phyloP scores from a whole-genome alignment of 2,797 vertebrate genomes.

The Harpagifer antarcticus region DNA sequence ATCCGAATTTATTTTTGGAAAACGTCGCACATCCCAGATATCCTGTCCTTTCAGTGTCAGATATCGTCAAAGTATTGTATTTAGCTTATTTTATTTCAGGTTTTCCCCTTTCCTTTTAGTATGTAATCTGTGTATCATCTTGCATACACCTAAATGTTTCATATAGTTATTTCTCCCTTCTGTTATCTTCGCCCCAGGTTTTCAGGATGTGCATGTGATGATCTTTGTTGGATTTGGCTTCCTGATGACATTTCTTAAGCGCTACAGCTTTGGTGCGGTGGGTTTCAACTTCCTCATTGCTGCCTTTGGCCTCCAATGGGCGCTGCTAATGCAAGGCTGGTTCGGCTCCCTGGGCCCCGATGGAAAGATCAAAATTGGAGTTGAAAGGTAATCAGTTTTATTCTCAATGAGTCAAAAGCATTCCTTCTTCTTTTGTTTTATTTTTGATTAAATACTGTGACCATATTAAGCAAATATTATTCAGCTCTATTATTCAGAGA shows the following conservation, averaged over 20 bases:
- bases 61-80: not conserved
- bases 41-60: not conserved
- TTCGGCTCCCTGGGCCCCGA: conserved; percentile 84
- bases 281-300: conserved; percentile 97
- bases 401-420: rapidly evolving
- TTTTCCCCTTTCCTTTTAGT: not conserved
- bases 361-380: conserved; percentile 89
- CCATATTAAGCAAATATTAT: not conserved
- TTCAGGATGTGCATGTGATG: conserved; percentile 98
- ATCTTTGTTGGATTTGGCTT: conserved; percentile 98
- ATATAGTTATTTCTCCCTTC: not conserved
- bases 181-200: conserved; percentile 82
- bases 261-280: conserved; percentile 92
- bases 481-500: not conserved
- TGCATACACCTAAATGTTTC: not conserved
- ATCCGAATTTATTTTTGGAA: too few species aligned
- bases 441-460: not conserved
- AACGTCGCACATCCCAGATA: too few species aligned
- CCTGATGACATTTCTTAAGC: conserved; percentile 96
- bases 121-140: not conserved
- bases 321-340: conserved; percentile 97
- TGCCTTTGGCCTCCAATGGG: conserved; percentile 96
- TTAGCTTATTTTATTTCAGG: not conserved
- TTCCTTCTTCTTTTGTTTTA: not conserved
- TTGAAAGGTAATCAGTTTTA: conserved; percentile 87